Base-by-base conservation (phyloP, 2,113 vertebrate species). In the Rhabdornis inornatus region DNA sequence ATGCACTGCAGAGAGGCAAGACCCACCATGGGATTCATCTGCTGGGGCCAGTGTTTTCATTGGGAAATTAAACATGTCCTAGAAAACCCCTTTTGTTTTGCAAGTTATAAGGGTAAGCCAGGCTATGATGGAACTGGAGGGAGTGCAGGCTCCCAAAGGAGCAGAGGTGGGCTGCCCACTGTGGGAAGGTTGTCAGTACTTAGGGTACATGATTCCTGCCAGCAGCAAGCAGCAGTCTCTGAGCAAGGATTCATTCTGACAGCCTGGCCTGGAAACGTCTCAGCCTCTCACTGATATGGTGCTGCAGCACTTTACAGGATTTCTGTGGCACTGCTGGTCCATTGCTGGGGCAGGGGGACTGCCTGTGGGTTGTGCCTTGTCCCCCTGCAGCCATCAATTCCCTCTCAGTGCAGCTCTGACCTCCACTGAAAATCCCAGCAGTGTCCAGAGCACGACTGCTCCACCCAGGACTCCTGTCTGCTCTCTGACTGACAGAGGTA, bases 391-490 rank as follows among this genome's bases (percentile, higher is more conserved):
- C 50, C 27, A 13, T 44, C 65, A 20, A 13, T 17, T 17, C 71
- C 50, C 15, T 70, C 76, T 18, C 47, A 9, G 17, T n/a, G 33
- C 47, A 75, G 69, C 80, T 94, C 94, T 83, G 91, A 60, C 84
- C 78, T 47, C 84, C 76, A 72, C 63, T 81, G 70, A 47, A 40
- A 79, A 55, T 35, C 1, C 11, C 66, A 86, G 66, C 75, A 24
- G 49, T 71, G 71, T 64, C 80, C 86, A 70, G 81, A n/a, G 94
- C 15, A 61, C 57, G 88, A 83, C 92, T 97, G 76, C 77, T 95
- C 93, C 86, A 47, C 19, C 33, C 60, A 13, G 19, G 23, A 9
- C 70, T 89, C 42, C 83, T 81, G 86, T 33, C 56, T 92, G 66
- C 50, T 72, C 83, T 96, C 66, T 65, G 23, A 47, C 5, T 64